A percentile compares a stretch with the other conserved stretches of the same genome.
Conservation (phyloP, 2,113 vertebrate genomes). For the Elgaria multicarinata region DNA sequence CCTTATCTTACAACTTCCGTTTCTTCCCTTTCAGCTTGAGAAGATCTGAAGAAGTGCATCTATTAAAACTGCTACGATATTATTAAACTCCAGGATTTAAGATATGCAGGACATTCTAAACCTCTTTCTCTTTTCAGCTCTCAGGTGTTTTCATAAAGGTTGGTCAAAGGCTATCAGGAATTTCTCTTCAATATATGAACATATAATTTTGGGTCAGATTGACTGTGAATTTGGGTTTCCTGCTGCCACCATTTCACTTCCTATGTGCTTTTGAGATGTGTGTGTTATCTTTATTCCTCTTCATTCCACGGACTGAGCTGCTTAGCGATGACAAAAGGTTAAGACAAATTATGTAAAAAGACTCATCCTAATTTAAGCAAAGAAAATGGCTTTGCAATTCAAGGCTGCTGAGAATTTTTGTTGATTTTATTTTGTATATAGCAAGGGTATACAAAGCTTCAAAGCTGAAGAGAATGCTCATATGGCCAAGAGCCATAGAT, state of each 20-base stretch:
- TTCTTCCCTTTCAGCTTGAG: conserved; percentile 48
- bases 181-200: conserved; percentile 57
- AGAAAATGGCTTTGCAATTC: neutral
- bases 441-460: no score
- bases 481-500: neutral
- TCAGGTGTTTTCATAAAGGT: conserved; percentile 43
- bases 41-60: conserved; percentile 55
- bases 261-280: conserved; percentile 47
- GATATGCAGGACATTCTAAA: conserved; percentile 21
- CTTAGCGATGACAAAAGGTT: conserved; percentile 18
- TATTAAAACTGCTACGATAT: conserved; percentile 54
- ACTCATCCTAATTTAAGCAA: neutral
- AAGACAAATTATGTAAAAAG: neutral
- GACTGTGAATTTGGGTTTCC: conserved; percentile 41
- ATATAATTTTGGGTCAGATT: conserved; percentile 46
- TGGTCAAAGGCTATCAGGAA: conserved; percentile 36
- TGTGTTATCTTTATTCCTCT: neutral
- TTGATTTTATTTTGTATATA: neutral
- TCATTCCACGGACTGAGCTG: conserved; percentile 10
- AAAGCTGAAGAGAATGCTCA: neutral
- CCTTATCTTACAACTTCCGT: conserved; percentile 33
- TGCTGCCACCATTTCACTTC: neutral
- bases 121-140: neutral
- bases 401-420: neutral
- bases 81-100: conserved; percentile 47